Evolutionary conservation across 2,797 vertebrate species (phyloP).

Genomic region (Trichosurus vulpecula): DNA sequence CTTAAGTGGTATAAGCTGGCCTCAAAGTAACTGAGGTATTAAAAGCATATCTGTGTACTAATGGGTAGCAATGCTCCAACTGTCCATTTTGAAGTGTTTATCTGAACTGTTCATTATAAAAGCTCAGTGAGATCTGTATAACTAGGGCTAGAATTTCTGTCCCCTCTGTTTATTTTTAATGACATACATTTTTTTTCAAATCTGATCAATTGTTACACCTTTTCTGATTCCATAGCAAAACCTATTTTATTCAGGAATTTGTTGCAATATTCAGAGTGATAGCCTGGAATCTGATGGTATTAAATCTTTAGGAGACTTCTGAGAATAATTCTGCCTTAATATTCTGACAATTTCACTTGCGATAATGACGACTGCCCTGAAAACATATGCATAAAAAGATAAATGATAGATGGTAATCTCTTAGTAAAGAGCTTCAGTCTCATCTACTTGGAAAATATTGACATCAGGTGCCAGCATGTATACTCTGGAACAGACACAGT

Average conservation of each 20-base stretch:
- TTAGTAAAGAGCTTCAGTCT: conserved; percentile 12
- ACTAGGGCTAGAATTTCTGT: neutral
- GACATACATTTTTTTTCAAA: neutral
- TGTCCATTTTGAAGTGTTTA: neutral
- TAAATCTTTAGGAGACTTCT: conserved; percentile 11
- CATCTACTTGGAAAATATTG: conserved; percentile 2
- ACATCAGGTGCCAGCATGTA: neutral
- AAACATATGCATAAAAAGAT: neutral
- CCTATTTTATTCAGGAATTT: neutral
- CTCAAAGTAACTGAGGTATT: conserved; percentile 3
- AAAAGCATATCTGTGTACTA: conserved; percentile 23
- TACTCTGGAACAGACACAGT: neutral
- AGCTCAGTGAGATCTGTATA: neutral
- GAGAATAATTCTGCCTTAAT: neutral
- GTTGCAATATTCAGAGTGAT: neutral
- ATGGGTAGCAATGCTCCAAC: neutral
- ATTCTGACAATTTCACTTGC: neutral
- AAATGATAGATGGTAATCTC: neutral
- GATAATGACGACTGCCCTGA: neutral
- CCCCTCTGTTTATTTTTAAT: neutral
- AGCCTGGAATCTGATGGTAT: conserved; percentile 8
- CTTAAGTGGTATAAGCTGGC: neutral
- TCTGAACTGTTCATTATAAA: conserved; percentile 24
- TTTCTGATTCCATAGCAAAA: neutral
- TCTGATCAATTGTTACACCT: neutral